These are phyloP conservation scores for Cylindroiulus punctatus DNA, from an alignment of 2,888 invertebrate species.

Conservation along the genomic window DNA sequence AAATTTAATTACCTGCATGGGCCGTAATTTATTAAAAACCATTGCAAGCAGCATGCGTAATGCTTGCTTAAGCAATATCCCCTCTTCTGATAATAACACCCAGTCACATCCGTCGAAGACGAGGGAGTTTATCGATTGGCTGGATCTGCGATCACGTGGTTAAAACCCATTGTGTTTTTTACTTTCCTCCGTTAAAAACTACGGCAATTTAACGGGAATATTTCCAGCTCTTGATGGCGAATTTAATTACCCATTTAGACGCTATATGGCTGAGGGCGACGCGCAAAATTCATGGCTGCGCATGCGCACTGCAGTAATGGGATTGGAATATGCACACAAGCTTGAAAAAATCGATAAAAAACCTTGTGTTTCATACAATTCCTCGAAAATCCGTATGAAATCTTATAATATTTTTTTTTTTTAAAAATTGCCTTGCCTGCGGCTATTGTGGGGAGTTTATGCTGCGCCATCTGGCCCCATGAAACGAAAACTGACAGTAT, in stretches of 20 bases:
- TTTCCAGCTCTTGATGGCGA: constrained; percentile 45
- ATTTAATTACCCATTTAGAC: constrained; percentile 45
- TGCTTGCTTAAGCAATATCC: constrained; percentile 42
- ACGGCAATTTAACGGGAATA: constrained; percentile 45
- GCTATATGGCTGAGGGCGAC: constrained; percentile 17
- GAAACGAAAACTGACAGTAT: neutral
- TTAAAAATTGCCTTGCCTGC: neutral
- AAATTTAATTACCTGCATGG: constrained; percentile 19
- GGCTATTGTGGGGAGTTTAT: neutral
- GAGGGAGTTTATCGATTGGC: neutral
- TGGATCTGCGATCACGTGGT: constrained; percentile 3
- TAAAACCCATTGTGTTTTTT: constrained; percentile 29
- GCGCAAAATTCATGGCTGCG: constrained; percentile 6
- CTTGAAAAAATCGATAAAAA: constrained; percentile 19
- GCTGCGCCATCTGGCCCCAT: neutral
- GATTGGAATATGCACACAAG: neutral
- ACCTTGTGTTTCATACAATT: constrained; percentile 6
- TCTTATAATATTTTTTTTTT: constrained; percentile 10
- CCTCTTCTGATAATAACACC: constrained; percentile 35
- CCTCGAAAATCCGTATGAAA: neutral
- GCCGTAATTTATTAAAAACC: constrained; percentile 23
- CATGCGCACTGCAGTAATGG: constrained; percentile 2
- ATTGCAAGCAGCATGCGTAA: constrained; percentile 20
- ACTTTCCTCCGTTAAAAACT: neutral
- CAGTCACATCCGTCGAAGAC: constrained; percentile 20